These are phyloP conservation scores for Leptodactylus fallax DNA, from an alignment of 2,797 vertebrate species.

Conservation along the genomic window DNA sequence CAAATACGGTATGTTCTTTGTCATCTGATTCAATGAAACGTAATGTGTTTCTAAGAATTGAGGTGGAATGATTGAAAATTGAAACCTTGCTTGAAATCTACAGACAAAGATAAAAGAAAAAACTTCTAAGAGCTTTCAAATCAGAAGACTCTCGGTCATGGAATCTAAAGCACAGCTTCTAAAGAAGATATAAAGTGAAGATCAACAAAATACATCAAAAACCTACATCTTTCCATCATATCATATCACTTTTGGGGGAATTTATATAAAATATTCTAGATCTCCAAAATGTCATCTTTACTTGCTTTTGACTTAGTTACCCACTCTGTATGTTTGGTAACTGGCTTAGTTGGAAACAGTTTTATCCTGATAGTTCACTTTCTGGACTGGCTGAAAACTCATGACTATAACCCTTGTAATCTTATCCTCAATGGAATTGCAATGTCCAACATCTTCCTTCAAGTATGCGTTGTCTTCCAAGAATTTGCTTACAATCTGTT, in stretches of 20 bases:
- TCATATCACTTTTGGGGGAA: not conserved
- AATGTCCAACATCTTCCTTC: slow-evolving; percentile 22
- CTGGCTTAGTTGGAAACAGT: slow-evolving; percentile 28
- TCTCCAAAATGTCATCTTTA: not conserved
- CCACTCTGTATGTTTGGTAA: slow-evolving; percentile 13
- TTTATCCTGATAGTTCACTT: slow-evolving; percentile 41
- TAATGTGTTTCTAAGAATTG: not conserved
- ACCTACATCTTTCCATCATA: not conserved
- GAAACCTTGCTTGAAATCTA: not conserved
- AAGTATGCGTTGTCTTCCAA: not conserved
- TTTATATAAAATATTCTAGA: not conserved
- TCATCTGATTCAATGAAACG: not conserved
- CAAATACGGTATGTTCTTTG: slow-evolving; percentile 27
- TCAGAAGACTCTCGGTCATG: not conserved
- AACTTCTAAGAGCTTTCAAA: too few species aligned
- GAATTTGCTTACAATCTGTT: not conserved
- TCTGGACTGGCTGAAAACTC: slow-evolving; percentile 43
- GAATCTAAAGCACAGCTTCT: not conserved
- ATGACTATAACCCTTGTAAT: slow-evolving; percentile 6
- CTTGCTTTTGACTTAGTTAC: not conserved
- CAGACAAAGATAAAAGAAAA: not conserved
- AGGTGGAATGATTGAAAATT: not conserved
- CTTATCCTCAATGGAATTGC: slow-evolving; percentile 38
- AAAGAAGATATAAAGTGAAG: not conserved
- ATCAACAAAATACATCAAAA: not conserved